Base-by-base conservation (phyloP, 2,888 invertebrate genomes). In the Autographa pulchrina region DNA sequence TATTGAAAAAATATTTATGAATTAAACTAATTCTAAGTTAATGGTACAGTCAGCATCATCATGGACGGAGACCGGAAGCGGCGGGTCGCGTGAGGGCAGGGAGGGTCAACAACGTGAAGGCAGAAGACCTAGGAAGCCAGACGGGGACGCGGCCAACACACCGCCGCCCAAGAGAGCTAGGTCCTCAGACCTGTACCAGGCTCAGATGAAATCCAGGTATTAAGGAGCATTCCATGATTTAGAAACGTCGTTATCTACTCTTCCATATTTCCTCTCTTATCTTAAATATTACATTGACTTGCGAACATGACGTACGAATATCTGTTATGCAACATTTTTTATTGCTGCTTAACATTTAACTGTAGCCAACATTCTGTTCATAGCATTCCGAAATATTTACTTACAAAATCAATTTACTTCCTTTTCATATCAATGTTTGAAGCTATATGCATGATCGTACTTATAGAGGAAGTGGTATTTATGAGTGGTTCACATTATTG, bases 141-240 rank as follows among this genome's bases (percentile, higher is more conserved):
- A 95, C 16, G 95, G 96, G 52, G 92, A 96, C 74, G 92, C 96
- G 52, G 95, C 96, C 71, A 90, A 88, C 84, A 96, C 96, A 16
- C 96, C 97, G 43, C 97, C 97, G 35, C 97, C 97, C 66, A 97
- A 97, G 88, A 96, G 97, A 86, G 97, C 97, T 80, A 96, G 97
- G 86, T 97, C 97, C 79, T 97, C 97, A 14, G 97, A 97, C 88
- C 95, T 97, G 74, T 97, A 97, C 89, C 96, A 97, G 77, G 97
- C 97, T 58, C 97, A 97, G 85, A 88, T 96, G 90, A 96, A 96
- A 83, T 91, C 94, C 89, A 96, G 96, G 96, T 96, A 88, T 90
- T 89, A 88, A 78, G 82, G 87, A 86, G 83, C 70, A 79, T 81
- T 86, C 77, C 79, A 77, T 63, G 83, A 64, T 69, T 62, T 38